A percentile compares a stretch with the other conserved stretches of the same genome.
phyloP scores from a whole-genome alignment of 2,888 invertebrate genomes.

The Meteorus cinctellus region DNA sequence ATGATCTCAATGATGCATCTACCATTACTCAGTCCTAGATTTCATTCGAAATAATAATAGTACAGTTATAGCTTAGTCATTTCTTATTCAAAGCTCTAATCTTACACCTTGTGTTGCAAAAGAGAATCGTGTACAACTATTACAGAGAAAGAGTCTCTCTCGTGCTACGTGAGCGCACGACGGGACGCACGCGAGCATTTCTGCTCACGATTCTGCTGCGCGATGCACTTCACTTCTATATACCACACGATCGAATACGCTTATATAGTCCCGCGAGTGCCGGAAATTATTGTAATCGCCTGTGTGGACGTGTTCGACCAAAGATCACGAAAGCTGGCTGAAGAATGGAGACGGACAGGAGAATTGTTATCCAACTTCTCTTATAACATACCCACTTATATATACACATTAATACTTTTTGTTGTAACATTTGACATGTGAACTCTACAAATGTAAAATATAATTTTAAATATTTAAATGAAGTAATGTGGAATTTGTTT shows the following conservation, averaged over 20 bases:
- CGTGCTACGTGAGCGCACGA: constrained; percentile 43
- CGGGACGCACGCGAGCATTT: constrained; percentile 46
- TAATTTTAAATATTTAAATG: no score
- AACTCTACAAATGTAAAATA: background rate
- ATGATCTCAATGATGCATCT: no score
- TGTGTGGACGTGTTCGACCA: constrained; percentile 26
- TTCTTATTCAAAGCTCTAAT: constrained; percentile 28
- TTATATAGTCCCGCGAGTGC: constrained; percentile 45
- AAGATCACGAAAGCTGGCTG: constrained; percentile 29
- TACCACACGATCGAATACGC: constrained; percentile 45
- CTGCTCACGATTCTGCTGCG: constrained; percentile 21
- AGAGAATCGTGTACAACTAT: constrained; percentile 43
- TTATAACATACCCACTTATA: background rate
- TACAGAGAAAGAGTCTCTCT: constrained; percentile 41
- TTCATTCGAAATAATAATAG: background rate
- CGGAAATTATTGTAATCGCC: constrained; percentile 39
- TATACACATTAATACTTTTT: background rate
- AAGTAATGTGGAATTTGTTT: background rate
- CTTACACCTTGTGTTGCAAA: constrained; percentile 43
- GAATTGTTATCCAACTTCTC: constrained; percentile 16
- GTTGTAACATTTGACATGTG: background rate
- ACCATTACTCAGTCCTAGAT: background rate
- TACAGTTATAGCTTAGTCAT: background rate
- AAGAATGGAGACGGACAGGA: background rate
- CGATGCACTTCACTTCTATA: constrained; percentile 4